Percentiles rank a stretch among this genome's conserved stretches.
Evolutionary conservation across 2,797 vertebrate genomes (phyloP).

Genomic region (Ataeniobius toweri): DNA sequence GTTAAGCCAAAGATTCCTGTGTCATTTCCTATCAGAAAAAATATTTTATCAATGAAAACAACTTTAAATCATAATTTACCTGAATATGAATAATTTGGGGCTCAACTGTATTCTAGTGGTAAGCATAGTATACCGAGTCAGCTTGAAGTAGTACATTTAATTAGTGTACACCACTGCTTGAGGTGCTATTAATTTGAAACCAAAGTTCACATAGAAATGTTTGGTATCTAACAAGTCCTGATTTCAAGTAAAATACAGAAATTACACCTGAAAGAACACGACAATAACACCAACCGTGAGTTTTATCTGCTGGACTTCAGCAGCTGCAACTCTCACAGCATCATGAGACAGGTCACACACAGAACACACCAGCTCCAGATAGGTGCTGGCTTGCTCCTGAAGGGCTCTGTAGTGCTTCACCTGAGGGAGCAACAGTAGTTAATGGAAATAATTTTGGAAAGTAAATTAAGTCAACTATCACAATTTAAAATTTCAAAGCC

Average conservation of each 20-base stretch:
- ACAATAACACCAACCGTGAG: conserved; percentile 83
- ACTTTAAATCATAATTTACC: neutral
- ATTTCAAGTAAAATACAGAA: neutral
- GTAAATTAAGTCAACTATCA: neutral
- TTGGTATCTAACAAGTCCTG: neutral
- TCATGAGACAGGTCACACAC: conserved; percentile 92
- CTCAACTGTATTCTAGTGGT: neutral
- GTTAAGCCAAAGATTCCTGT: neutral
- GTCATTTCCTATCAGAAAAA: neutral
- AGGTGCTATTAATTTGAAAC: neutral
- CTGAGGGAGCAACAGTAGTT: conserved; percentile 65
- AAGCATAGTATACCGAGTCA: too few relatives aligned
- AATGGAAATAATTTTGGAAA: neutral
- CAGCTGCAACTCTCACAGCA: conserved; percentile 87
- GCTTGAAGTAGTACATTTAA: neutral
- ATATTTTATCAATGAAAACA: neutral
- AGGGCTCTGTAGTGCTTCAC: conserved; percentile 93
- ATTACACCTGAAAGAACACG: neutral
- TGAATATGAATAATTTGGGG: neutral
- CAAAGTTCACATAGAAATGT: neutral
- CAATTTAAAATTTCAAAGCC: neutral
- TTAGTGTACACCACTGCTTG: neutral
- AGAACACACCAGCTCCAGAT: conserved; percentile 95
- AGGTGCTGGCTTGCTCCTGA: conserved; percentile 95
- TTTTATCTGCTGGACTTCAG: conserved; percentile 91